Conservation (phyloP, 2,888 invertebrate species). For the Petrolisthes cinctipes region DNA sequence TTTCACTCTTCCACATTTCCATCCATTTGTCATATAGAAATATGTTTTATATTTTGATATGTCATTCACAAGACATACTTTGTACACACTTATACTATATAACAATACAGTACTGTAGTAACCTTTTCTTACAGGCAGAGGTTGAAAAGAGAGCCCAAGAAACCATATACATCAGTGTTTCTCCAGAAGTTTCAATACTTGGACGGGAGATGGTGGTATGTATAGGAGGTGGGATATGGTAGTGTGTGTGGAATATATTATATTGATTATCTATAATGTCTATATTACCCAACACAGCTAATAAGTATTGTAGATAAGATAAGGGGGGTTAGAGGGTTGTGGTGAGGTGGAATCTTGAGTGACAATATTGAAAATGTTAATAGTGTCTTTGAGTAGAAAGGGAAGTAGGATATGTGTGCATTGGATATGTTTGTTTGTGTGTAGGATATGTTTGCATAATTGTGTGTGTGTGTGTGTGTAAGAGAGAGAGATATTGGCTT, state of each 20-base stretch:
- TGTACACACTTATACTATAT: not conserved
- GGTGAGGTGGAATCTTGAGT: not conserved
- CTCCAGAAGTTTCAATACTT: not conserved
- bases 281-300: too few relatives aligned
- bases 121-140: not conserved
- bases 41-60: too few relatives aligned
- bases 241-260: too few relatives aligned
- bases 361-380: not conserved
- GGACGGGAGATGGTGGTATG: slow-evolving; percentile 4
- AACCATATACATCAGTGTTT: not conserved
- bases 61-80: too few relatives aligned
- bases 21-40: too few relatives aligned
- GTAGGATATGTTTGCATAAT: too few relatives aligned
- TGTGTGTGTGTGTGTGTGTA: too few relatives aligned
- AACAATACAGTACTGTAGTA: not conserved
- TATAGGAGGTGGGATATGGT: not conserved
- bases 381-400: slow-evolving; percentile 3
- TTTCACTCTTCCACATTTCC: too few relatives aligned
- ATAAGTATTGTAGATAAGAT: too few relatives aligned
- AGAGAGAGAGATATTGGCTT: too few relatives aligned
- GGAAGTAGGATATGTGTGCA: not conserved
- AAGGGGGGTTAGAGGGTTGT: too few relatives aligned
- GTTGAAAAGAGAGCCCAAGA: not conserved
- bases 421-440: not conserved
- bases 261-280: too few relatives aligned